Percentiles rank a stretch among this genome's conserved stretches.
Conservation (phyloP, 1,140 invertebrate genomes). For the Panagrolaimus sp. region DNA sequence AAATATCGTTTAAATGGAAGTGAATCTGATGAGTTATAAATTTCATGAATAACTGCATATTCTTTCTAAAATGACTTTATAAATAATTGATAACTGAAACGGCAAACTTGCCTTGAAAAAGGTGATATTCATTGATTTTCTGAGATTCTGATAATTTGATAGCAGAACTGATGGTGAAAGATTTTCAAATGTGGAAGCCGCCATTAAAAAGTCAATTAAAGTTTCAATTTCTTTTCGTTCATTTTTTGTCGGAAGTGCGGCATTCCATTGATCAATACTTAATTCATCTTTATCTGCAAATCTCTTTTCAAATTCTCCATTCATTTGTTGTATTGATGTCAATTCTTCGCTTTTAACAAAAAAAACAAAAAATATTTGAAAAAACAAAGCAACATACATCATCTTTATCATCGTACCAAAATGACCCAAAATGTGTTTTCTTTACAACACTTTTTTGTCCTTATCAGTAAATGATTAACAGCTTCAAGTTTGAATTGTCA, state of each 20-base stretch:
- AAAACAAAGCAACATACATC: too few species aligned
- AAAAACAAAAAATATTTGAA: too few species aligned
- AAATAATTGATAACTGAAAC: neutral
- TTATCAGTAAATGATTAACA: too few species aligned
- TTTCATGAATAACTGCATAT: slow-evolving; percentile 38
- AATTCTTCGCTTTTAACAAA: too few species aligned
- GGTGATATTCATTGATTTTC: slow-evolving; percentile 26
- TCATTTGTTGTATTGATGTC: neutral
- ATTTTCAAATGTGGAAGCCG: slow-evolving; percentile 16
- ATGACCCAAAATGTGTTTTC: too few species aligned
- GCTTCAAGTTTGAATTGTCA: too few species aligned
- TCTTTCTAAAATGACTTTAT: slow-evolving; percentile 15
- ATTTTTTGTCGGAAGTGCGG: slow-evolving; percentile 28
- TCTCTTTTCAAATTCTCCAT: slow-evolving; percentile 20
- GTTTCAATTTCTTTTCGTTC: slow-evolving; percentile 26
- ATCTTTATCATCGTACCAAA: too few species aligned
- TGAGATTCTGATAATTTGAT: slow-evolving; percentile 13
- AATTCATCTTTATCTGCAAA: slow-evolving; percentile 27
- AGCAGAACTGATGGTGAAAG: slow-evolving; percentile 13
- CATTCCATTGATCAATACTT: slow-evolving; percentile 27
- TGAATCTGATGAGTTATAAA: neutral
- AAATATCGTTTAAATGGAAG: slow-evolving; percentile 34
- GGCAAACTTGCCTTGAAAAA: slow-evolving; percentile 25
- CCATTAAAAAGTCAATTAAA: slow-evolving; percentile 5
- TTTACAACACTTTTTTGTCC: too few species aligned